Evolutionary conservation across 2,113 vertebrate species (phyloP), one percentile per base, ranked within the genome.

Genomic region (Amia ocellicauda): DNA sequence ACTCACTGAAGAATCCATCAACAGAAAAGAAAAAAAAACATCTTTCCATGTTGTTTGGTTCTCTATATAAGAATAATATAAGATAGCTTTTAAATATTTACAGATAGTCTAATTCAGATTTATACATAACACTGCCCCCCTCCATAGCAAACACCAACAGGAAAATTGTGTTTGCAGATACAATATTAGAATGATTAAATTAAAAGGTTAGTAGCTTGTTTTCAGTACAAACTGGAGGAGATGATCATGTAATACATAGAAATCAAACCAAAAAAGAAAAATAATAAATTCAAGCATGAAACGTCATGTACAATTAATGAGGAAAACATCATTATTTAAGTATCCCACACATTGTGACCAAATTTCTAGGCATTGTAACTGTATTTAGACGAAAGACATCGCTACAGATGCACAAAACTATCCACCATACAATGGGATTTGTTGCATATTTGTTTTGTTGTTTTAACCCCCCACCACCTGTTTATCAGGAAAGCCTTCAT

Each of bases 381-480:
- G 69, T 72, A 77, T 62, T 71, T 7, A 60, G 54, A 19, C 47
- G 19, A 45, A 76, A 65, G 64, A 77, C 56, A 31, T 0, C 31
- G 58, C 58, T 63, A 7, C 53, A 57, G 66, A 68, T 28, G 45
- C 41, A 52, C 65, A 72, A 58, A 55, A 29, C 60, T 64, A 66
- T 67, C n/a, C n/a, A n/a, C n/a, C 72, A 69, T 23, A 54, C 67
- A 67, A 61, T 72, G 75, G 69, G 73, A 58, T 55, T 75, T 51
- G 73, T 85, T 89, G 84, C 83, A 90, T 88, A 89, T 88, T 80
- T 86, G 86, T 74, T 78, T 81, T 74, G 74, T 78, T 74, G 73
- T 64, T 74, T 77, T 71, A 67, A 74, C n/a, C n/a, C n/a, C n/a
- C n/a, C n/a, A n/a, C n/a, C n/a, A n/a, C n/a, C n/a, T n/a, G n/a